Conservation (phyloP, 2,888 invertebrate genomes). For the Aleiodes alternator region DNA sequence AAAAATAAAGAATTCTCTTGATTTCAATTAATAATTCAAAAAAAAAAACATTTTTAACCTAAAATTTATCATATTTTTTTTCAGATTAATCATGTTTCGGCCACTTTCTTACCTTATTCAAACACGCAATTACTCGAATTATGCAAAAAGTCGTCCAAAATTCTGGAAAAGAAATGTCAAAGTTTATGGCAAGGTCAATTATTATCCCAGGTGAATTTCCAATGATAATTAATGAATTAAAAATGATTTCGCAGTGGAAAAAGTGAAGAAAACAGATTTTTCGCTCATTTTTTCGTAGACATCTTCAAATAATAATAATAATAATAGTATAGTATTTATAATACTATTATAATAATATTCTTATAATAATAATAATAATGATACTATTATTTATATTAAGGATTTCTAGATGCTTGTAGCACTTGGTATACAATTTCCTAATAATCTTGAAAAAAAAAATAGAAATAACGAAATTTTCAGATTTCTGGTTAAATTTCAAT, state of each 20-base stretch:
- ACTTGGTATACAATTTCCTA: too few species aligned
- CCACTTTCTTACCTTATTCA: slow-evolving; percentile 46
- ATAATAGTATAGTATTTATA: too few species aligned
- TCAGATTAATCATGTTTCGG: slow-evolving; percentile 44
- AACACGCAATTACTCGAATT: slow-evolving; percentile 40
- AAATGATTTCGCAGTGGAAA: background rate
- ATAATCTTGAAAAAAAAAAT: too few species aligned
- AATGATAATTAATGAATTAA: slow-evolving; percentile 35
- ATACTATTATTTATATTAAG: too few species aligned
- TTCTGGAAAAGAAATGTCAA: slow-evolving; percentile 75
- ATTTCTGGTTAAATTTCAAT: too few species aligned
- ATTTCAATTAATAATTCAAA: background rate
- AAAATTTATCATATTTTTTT: background rate
- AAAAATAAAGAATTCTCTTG: background rate
- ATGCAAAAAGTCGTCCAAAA: slow-evolving; percentile 18
- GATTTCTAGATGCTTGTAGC: too few species aligned
- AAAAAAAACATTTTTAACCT: slow-evolving; percentile 9
- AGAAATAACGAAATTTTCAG: too few species aligned
- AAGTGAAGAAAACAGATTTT: too few species aligned
- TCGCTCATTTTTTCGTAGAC: background rate
- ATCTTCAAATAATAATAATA: too few species aligned
- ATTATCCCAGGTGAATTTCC: slow-evolving; percentile 80
- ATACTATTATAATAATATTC: too few species aligned
- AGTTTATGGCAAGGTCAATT: slow-evolving; percentile 76
- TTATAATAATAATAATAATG: too few species aligned